Evolutionary conservation across 2,797 vertebrate species (phyloP).

Genomic region (Periophthalmus magnuspinnatus): DNA sequence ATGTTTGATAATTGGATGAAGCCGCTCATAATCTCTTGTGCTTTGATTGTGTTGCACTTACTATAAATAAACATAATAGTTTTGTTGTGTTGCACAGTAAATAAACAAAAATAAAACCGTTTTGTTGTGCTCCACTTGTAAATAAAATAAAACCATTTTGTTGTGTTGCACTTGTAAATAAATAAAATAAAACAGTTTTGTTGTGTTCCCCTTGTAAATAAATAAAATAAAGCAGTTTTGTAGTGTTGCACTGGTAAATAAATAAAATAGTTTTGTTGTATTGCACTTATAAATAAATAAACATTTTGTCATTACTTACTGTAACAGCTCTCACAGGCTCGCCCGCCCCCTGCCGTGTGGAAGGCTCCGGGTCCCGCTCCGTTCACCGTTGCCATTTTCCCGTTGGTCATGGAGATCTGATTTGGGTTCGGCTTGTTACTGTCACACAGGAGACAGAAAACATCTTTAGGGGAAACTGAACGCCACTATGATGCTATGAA

Average conservation of each 20-base stretch:
- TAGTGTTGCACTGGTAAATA: background rate
- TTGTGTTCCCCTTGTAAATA: too few relatives aligned
- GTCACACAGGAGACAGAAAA: conserved; percentile 26
- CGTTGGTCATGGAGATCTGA: conserved; percentile 92
- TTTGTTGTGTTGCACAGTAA: too few relatives aligned
- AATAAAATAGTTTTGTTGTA: background rate
- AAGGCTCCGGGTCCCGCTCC: conserved; percentile 85
- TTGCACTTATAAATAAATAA: too few relatives aligned
- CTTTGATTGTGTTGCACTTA: too few relatives aligned
- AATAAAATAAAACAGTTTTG: too few relatives aligned
- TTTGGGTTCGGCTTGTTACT: conserved; percentile 99
- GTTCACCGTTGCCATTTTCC: conserved; percentile 90
- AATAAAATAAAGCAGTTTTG: background rate
- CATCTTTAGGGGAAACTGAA: background rate
- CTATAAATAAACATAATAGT: background rate
- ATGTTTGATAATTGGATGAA: too few relatives aligned
- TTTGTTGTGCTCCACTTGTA: background rate
- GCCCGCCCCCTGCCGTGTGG: conserved; percentile 85
- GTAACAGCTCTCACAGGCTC: conserved; percentile 96
- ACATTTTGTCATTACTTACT: too few relatives aligned
- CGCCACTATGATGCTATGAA: too few relatives aligned
- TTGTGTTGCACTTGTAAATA: too few relatives aligned
- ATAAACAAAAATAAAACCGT: background rate
- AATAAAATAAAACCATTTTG: too few relatives aligned
- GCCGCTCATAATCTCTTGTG: too few relatives aligned